Percentiles rank a stretch among this genome's conserved stretches.
These are phyloP conservation scores for Eulemur mongoz DNA, from an alignment of 2,797 vertebrate genomes.

Conservation along the genomic window DNA sequence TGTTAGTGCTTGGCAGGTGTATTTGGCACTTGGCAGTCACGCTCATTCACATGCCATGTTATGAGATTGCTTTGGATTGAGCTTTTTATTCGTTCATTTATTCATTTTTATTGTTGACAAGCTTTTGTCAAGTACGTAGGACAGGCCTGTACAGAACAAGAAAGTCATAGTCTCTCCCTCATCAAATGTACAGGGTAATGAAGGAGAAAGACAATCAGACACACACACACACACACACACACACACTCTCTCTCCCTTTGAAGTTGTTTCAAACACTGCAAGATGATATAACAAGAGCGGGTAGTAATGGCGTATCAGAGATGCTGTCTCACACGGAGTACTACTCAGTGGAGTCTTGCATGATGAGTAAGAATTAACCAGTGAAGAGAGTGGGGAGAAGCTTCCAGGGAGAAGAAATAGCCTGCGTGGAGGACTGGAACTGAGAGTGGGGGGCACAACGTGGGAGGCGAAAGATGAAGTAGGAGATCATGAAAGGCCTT, in stretches of 20 bases:
- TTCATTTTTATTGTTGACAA: neutral
- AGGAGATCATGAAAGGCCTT: neutral
- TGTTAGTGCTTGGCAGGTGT: neutral
- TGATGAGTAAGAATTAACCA: neutral
- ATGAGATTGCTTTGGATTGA: neutral
- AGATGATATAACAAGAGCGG: neutral
- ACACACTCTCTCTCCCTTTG: neutral
- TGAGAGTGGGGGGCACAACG: neutral
- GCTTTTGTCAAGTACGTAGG: neutral
- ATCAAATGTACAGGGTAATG: neutral
- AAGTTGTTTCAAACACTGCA: neutral
- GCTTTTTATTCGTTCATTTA: neutral
- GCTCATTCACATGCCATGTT: neutral
- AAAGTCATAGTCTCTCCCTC: neutral
- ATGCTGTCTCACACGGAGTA: neutral
- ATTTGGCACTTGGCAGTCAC: neutral
- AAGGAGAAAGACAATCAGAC: neutral
- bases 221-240: neutral
- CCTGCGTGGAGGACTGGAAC: neutral
- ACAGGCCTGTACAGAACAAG: no score
- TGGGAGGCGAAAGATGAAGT: neutral
- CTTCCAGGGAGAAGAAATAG: neutral
- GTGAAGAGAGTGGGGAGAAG: neutral
- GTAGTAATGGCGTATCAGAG: neutral
- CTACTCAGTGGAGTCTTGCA: neutral